Evolutionary conservation across 2,888 invertebrate species (phyloP).

Genomic region (Vandiemenella viatica): DNA sequence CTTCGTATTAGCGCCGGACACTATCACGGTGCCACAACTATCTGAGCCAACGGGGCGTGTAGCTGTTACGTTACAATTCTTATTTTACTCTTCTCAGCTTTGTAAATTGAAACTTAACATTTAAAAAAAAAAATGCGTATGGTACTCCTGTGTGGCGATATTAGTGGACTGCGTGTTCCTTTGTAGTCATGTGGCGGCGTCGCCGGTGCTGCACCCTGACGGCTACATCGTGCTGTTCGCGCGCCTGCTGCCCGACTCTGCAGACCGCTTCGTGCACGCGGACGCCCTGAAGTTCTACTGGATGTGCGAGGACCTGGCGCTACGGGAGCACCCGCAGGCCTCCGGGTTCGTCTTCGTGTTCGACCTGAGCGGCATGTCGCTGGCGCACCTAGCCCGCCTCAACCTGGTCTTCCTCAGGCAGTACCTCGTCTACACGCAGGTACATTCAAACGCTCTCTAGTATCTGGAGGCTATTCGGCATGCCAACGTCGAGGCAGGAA

Average conservation of each 20-base stretch:
- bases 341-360: constrained; percentile 18
- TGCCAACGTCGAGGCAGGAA: too few species aligned
- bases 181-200: neutral
- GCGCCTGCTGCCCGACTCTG: neutral
- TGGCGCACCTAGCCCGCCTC: constrained; percentile 16
- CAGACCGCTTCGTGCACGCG: neutral
- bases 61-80: too few species aligned
- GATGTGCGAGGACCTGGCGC: constrained; percentile 16
- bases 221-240: neutral
- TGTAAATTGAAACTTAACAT: too few species aligned
- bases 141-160: too few species aligned
- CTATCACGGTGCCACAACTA: too few species aligned
- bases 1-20: too few species aligned
- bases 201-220: neutral
- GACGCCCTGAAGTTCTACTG: constrained; percentile 17
- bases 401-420: constrained; percentile 16
- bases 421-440: constrained; percentile 19
- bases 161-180: too few species aligned
- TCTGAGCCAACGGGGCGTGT: too few species aligned
- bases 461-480: too few species aligned
- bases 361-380: constrained; percentile 15
- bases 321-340: constrained; percentile 11
- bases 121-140: too few species aligned
- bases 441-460: too few species aligned
- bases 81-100: too few species aligned